These are phyloP conservation scores for Biston stratarius DNA, from an alignment of 2,888 invertebrate species.

Conservation along the genomic window DNA sequence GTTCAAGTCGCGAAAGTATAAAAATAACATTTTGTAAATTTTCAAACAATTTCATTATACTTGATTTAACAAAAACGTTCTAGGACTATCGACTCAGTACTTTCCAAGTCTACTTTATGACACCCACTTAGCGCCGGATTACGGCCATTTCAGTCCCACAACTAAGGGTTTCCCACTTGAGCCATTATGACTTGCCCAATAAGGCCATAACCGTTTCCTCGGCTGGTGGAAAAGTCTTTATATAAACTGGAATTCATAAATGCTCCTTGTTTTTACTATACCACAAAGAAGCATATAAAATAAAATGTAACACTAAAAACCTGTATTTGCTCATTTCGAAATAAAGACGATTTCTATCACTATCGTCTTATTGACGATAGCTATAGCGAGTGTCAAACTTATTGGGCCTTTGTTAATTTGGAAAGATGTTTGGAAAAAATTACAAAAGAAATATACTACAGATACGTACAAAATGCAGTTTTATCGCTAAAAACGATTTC, in stretches of 20 bases:
- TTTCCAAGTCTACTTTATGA: slow-evolving; percentile 33
- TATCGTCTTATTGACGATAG: too few relatives aligned
- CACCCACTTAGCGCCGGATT: slow-evolving; percentile 33
- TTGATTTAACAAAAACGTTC: not conserved
- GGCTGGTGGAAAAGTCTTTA: slow-evolving; percentile 27
- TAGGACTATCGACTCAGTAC: slow-evolving; percentile 16
- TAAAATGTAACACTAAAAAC: not conserved
- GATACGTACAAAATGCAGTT: too few relatives aligned
- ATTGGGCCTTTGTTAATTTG: too few relatives aligned
- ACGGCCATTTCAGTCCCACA: slow-evolving; percentile 32
- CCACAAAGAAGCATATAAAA: not conserved
- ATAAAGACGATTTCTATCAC: not conserved
- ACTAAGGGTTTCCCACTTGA: slow-evolving; percentile 28
- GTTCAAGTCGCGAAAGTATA: too few relatives aligned
- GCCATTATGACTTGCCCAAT: slow-evolving; percentile 36
- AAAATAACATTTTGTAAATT: too few relatives aligned
- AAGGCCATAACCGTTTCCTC: slow-evolving; percentile 34
- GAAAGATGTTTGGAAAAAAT: too few relatives aligned
- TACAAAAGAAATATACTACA: too few relatives aligned
- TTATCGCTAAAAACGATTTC: too few relatives aligned
- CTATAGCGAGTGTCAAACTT: too few relatives aligned
- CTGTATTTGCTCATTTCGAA: not conserved
- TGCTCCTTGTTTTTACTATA: slow-evolving; percentile 1
- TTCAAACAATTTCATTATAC: too few relatives aligned
- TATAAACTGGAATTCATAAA: slow-evolving; percentile 30